These are phyloP conservation scores for Rhinogobio ventralis DNA, from an alignment of 2,797 vertebrate genomes.

Conservation along the genomic window DNA sequence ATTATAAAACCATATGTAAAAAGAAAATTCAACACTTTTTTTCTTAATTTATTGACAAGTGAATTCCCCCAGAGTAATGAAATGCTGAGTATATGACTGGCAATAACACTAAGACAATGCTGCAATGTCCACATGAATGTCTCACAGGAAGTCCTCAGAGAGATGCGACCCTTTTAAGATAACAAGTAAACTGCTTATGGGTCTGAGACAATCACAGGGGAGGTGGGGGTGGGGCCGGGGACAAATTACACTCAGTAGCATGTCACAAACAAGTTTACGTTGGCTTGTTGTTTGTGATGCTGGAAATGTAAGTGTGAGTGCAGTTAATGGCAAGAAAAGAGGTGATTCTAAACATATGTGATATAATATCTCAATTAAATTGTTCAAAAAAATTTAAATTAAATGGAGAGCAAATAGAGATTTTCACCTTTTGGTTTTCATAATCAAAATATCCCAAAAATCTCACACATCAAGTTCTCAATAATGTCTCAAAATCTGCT, in stretches of 20 bases:
- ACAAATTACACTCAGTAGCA: slow-evolving; percentile 64
- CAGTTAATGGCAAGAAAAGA: background rate
- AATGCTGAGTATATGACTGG: slow-evolving; percentile 51
- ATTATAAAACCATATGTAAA: background rate
- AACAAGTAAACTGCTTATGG: slow-evolving; percentile 72
- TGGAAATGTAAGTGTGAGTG: background rate
- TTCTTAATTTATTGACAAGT: background rate
- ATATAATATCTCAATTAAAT: background rate
- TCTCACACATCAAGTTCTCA: background rate
- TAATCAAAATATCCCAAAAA: background rate
- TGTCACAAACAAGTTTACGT: slow-evolving; percentile 66
- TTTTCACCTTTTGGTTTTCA: background rate
- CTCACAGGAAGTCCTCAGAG: slow-evolving; percentile 67
- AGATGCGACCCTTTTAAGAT: slow-evolving; percentile 68
- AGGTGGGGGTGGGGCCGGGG: slow-evolving; percentile 53
- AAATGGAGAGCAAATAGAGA: background rate
- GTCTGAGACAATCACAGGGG: slow-evolving; percentile 68
- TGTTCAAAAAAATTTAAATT: background rate
- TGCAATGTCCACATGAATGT: slow-evolving; percentile 39
- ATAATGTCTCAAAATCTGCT: background rate
- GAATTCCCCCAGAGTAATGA: slow-evolving; percentile 5
- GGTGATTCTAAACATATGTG: background rate
- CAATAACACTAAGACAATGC: slow-evolving; percentile 67
- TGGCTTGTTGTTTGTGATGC: slow-evolving; percentile 20
- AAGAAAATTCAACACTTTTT: background rate